Evolutionary conservation across 2,113 vertebrate genomes (phyloP).

Genomic region (Isurus oxyrinchus): DNA sequence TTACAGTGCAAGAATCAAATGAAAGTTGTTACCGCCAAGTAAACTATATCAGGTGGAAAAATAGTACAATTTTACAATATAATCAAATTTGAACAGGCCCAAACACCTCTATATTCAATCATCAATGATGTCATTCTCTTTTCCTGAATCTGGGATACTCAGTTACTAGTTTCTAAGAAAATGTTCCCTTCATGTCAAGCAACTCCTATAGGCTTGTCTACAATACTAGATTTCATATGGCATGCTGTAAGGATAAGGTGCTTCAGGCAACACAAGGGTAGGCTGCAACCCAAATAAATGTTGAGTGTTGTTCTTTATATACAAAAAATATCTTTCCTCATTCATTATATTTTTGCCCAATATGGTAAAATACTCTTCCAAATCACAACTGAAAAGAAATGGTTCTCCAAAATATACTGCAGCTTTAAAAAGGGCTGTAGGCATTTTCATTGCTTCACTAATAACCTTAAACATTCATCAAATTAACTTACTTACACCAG

Average conservation of each 20-base stretch:
- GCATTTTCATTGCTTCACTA: slow-evolving; percentile 86
- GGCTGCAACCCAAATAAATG: neutral
- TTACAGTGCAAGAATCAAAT: neutral
- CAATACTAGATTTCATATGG: neutral
- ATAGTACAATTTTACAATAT: neutral
- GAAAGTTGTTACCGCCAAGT: neutral
- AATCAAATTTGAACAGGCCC: neutral
- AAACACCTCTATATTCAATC: neutral
- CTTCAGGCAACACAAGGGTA: neutral
- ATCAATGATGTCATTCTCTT: neutral
- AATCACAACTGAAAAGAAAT: neutral
- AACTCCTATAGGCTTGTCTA: neutral
- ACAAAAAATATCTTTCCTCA: neutral
- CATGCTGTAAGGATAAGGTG: neutral
- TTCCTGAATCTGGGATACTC: neutral
- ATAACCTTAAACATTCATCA: slow-evolving; percentile 59
- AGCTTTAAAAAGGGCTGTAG: slow-evolving; percentile 79
- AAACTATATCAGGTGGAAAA: neutral
- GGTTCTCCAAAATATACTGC: slow-evolving; percentile 57
- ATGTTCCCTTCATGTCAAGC: neutral
- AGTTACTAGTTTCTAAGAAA: neutral
- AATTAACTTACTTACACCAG: slow-evolving; percentile 90
- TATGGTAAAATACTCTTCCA: neutral
- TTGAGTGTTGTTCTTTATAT: neutral
- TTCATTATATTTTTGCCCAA: neutral